Evolutionary conservation across 1,140 invertebrate species (phyloP), one percentile per base, ranked within the genome.

Genomic region (Paralvinella palmiformis): DNA sequence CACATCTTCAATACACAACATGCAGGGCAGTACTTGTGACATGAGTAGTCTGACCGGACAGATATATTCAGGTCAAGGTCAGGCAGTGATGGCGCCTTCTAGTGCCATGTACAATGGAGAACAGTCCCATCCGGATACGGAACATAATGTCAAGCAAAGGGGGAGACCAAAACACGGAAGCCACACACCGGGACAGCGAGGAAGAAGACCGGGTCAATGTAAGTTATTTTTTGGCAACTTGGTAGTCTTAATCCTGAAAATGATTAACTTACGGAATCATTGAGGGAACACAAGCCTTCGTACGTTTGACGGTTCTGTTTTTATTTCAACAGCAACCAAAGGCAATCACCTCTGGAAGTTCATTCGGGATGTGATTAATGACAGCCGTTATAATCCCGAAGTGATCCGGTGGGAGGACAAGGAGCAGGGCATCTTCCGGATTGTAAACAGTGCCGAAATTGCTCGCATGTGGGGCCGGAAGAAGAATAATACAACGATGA

Each of bases 401-500:
- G 98, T 94, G 82, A 98, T 99, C 78, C 98, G 98, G 83, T 99
- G 96, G 96, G 96, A 96, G 58, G 96, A 98, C 82, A 87, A 96
- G 71, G 93, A 96, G 78, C 93, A 96, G 75, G 95, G 96, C 45
- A 92, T 98, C 33, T 98, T 98, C 85, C 98, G 98, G 81, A 85
- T 99, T 73, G 95, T 99, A 20, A 98, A 99, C 81, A 95, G 92
- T n/a, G 97, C 97, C 80, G 94, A 95, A 13, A 96, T 99, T 7
- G 97, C 94, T 10, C 86, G 91, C 52, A 85, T 99, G 15, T 99
- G 96, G 96, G 96, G 96, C 48, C 85, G 96, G 73, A 96, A 98
- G 84, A 99, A 99, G 83, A 99, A 99, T 82, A 99, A 99, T 82
- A 96, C 95, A 2, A 94, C 98, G 79, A 99, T 99, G 96, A 99